Evolutionary conservation across 2,888 invertebrate species (phyloP).

Genomic region (Strigamia transsilvanica): DNA sequence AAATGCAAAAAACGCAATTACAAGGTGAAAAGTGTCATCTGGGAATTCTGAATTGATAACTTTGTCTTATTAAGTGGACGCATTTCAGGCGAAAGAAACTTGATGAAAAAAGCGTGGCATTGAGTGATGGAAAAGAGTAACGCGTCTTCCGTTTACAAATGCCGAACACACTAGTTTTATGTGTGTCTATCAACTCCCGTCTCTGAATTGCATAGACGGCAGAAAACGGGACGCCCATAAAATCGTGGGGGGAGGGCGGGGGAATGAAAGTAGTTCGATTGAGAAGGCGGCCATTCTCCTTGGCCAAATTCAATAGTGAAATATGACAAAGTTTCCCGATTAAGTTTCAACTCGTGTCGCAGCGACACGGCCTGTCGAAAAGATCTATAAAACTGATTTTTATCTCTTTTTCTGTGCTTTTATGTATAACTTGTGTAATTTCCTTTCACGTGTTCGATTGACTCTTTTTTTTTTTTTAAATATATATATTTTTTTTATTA

Average conservation of each 20-base stretch:
- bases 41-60: constrained; percentile 13
- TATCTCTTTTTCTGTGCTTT: constrained; percentile 36
- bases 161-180: constrained; percentile 2
- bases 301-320: constrained; percentile 36
- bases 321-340: constrained; percentile 47
- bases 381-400: constrained; percentile 48
- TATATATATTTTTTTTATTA: neutral
- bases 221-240: constrained; percentile 32
- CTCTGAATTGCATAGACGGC: constrained; percentile 4
- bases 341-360: constrained; percentile 44
- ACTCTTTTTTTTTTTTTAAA: neutral
- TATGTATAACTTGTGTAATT: constrained; percentile 45
- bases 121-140: neutral
- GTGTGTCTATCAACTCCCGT: constrained; percentile 24
- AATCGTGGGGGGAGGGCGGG: neutral
- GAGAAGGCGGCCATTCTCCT: constrained; percentile 1
- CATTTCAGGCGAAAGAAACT: neutral
- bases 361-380: constrained; percentile 29
- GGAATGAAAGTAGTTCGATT: constrained; percentile 12
- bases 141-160: constrained; percentile 7
- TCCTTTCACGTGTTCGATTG: constrained; percentile 42
- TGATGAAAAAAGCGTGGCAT: neutral
- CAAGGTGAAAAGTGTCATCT: neutral
- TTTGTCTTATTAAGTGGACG: neutral
- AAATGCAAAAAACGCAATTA: neutral